These are phyloP conservation scores for Parascotia fuliginaria DNA, from an alignment of 2,888 invertebrate genomes.

Conservation along the genomic window DNA sequence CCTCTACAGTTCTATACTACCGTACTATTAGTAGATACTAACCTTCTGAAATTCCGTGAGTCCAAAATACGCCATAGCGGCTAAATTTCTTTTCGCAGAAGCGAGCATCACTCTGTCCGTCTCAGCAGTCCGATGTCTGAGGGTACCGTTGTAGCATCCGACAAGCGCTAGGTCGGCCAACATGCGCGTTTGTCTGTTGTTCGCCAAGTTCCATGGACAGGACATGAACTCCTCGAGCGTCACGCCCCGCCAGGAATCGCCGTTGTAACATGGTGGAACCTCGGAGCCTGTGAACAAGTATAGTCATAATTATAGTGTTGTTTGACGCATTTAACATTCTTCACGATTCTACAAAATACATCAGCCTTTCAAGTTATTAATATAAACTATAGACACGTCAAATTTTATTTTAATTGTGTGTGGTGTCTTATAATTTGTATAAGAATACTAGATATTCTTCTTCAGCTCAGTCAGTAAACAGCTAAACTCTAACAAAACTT, in stretches of 20 bases:
- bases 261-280: constrained; percentile 92
- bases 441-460: too few relatives aligned
- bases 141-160: constrained; percentile 96
- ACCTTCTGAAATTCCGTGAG: constrained; percentile 98
- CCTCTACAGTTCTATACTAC: too few relatives aligned
- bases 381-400: too few relatives aligned
- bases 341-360: background rate
- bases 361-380: background rate
- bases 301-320: too few relatives aligned
- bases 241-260: constrained; percentile 95
- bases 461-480: too few relatives aligned
- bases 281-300: constrained; percentile 85
- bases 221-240: constrained; percentile 95
- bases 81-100: constrained; percentile 97
- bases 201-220: constrained; percentile 97
- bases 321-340: background rate
- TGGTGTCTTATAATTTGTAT: too few relatives aligned
- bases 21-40: constrained; percentile 32
- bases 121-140: constrained; percentile 89
- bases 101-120: constrained; percentile 95
- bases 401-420: too few relatives aligned
- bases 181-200: constrained; percentile 99
- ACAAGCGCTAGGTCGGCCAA: constrained; percentile 97
- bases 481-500: background rate
- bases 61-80: constrained; percentile 98